A percentile compares a stretch with the other conserved stretches of the same genome.
Conservation (phyloP, 23 tunicate genomes). For the Halocynthia roretzi region DNA sequence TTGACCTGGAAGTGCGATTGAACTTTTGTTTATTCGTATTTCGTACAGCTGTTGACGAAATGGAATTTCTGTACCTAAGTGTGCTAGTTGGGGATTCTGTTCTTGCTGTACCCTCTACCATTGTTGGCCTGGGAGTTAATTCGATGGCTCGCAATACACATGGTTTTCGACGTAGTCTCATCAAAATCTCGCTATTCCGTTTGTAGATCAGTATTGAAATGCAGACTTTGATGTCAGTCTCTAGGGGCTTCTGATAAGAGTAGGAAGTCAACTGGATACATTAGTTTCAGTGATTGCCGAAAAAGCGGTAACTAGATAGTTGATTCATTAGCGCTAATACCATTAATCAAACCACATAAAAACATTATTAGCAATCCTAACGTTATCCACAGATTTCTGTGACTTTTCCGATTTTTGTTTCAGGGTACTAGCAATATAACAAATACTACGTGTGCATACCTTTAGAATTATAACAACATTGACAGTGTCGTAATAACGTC, state of each 20-base stretch:
- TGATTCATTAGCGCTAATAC: no score
- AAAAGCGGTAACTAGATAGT: no score
- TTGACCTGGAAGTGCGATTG: constrained; percentile 17
- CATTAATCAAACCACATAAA: no score
- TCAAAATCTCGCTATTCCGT: constrained; percentile 59
- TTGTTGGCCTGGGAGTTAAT: constrained; percentile 41
- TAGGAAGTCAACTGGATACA: no score
- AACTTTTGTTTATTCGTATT: neutral
- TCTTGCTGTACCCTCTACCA: constrained; percentile 26
- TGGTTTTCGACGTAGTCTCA: constrained; percentile 86
- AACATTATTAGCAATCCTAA: neutral
- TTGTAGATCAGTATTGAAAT: constrained; percentile 91
- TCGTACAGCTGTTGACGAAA: neutral
- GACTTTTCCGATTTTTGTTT: neutral
- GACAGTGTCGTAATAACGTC: constrained; percentile 94
- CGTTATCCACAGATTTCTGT: neutral
- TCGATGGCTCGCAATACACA: constrained; percentile 85
- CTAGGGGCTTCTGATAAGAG: constrained; percentile 62
- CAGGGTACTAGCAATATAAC: no score
- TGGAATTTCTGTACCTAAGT: constrained; percentile 32
- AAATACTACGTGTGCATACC: constrained; percentile 16
- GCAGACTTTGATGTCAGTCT: constrained; percentile 77
- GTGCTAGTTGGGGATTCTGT: constrained; percentile 34
- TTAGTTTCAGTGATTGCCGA: no score
- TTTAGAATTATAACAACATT: constrained; percentile 95